Base-by-base conservation (phyloP, 1,140 invertebrate species). In the Drosophila suzukii region DNA sequence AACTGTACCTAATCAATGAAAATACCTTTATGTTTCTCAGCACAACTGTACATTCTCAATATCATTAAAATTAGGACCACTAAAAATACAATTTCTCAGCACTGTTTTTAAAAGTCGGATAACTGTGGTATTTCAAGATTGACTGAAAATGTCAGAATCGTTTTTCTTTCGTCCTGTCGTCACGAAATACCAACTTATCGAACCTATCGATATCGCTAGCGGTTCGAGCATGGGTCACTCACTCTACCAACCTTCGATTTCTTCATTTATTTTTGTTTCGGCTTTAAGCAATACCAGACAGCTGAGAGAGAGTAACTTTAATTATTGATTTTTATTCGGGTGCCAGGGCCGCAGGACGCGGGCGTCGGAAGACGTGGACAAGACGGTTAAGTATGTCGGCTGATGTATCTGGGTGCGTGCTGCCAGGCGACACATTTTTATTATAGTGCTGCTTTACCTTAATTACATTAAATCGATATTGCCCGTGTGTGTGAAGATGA, bases 381-480 rank as follows among this genome's bases (percentile, higher is more conserved):
- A 36, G 50, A 34, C 50, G 50, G 50, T 20, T 53, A 53, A 53
- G 50, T 53, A 20, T 53, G 50, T 34, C 12, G 32, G 50, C 50
- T 53, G 50, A 53, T 62, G 46, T 71, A 39, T 68, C 17, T 47
- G 51, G 43, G 53, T 47, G 59, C 41, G 36, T 63, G 67, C 43
- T 50, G 57, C 39, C 30, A 20, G 39, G 51, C 51, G 70, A 63
- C 72, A 63, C 50, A 68, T 63, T 61, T 75, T 74, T 74, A 62
- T 73, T 74, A 62, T 68, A 68, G 63, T 71, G 57, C 51, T 41
- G 60, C 55, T 63, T 38, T 63, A 56, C 68, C 71, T 75, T 75
- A 63, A 75, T 75, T 75, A 74, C 72, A 55, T 51, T 63, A 74
- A 75, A 75, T 75, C 72, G 59, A 75, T 75, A 75, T 75, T 73